phyloP scores from a whole-genome alignment of 2,888 invertebrate genomes.

The Anorthoa munda region DNA sequence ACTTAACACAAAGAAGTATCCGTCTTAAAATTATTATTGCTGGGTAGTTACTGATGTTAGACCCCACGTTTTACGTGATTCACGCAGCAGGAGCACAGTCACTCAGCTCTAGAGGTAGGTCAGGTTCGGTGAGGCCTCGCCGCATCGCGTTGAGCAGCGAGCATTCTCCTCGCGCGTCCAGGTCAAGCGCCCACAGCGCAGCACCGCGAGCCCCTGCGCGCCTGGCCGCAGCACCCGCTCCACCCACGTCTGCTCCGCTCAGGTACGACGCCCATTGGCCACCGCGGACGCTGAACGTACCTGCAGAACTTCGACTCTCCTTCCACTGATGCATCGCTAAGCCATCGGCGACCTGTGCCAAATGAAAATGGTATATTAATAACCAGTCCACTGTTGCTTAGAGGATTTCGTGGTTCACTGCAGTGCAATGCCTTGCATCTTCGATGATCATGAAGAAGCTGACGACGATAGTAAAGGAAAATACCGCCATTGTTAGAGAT shows the following conservation, averaged over 20 bases:
- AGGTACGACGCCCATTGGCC: conserved; percentile 96
- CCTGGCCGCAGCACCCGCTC: conserved; percentile 91
- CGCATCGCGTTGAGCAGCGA: conserved; percentile 92
- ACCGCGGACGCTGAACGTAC: conserved; percentile 93
- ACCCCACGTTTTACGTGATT: not conserved
- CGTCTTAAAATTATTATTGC: conserved; percentile 27
- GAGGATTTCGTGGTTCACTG: no score
- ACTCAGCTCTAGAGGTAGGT: conserved; percentile 72
- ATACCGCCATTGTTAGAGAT: not conserved
- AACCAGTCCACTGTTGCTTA: not conserved
- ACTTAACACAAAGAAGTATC: conserved; percentile 45
- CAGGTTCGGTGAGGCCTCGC: conserved; percentile 81
- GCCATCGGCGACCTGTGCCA: conserved; percentile 90
- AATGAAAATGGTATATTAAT: conserved; percentile 9
- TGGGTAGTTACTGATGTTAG: not conserved
- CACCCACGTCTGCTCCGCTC: conserved; percentile 92
- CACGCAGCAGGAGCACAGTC: conserved; percentile 64
- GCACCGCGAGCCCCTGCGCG: conserved; percentile 92
- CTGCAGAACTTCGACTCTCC: conserved; percentile 91
- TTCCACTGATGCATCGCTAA: conserved; percentile 92
- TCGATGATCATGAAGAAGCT: not conserved
- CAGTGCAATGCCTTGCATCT: not conserved
- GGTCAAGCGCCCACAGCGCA: conserved; percentile 95
- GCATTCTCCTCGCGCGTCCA: conserved; percentile 94
- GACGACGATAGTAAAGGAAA: not conserved